These are phyloP conservation scores for Laspeyria flexula DNA, from an alignment of 2,888 invertebrate species.

Conservation along the genomic window DNA sequence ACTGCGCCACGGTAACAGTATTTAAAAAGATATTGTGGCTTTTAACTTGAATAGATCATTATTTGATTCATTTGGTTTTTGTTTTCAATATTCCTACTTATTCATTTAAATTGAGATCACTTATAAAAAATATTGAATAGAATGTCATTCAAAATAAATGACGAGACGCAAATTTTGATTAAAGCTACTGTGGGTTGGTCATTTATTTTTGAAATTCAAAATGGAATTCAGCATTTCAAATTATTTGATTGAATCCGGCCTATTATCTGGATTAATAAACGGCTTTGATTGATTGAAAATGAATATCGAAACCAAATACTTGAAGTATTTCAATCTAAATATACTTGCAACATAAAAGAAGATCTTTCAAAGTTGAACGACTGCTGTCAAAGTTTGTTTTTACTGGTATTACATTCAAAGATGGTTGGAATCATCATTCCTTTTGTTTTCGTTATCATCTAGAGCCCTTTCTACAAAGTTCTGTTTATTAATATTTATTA, in stretches of 20 bases:
- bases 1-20: too few relatives aligned
- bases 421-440: neutral
- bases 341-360: slow-evolving; percentile 5
- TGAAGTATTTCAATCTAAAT: neutral
- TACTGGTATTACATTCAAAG: neutral
- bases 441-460: neutral
- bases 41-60: too few relatives aligned
- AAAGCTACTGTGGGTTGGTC: too few relatives aligned
- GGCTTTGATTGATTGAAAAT: slow-evolving; percentile 7
- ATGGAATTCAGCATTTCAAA: too few relatives aligned
- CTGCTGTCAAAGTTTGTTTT: slow-evolving; percentile 2
- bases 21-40: too few relatives aligned
- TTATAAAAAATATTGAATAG: too few relatives aligned
- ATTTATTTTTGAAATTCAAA: too few relatives aligned
- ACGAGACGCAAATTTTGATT: too few relatives aligned
- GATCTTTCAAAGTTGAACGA: slow-evolving; percentile 1
- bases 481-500: neutral
- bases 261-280: neutral
- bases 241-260: neutral
- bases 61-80: too few relatives aligned
- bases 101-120: too few relatives aligned
- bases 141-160: too few relatives aligned
- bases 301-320: neutral
- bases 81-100: too few relatives aligned
- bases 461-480: neutral